These are phyloP conservation scores for Diceros bicornis DNA, from an alignment of 2,797 vertebrate genomes.

Conservation along the genomic window DNA sequence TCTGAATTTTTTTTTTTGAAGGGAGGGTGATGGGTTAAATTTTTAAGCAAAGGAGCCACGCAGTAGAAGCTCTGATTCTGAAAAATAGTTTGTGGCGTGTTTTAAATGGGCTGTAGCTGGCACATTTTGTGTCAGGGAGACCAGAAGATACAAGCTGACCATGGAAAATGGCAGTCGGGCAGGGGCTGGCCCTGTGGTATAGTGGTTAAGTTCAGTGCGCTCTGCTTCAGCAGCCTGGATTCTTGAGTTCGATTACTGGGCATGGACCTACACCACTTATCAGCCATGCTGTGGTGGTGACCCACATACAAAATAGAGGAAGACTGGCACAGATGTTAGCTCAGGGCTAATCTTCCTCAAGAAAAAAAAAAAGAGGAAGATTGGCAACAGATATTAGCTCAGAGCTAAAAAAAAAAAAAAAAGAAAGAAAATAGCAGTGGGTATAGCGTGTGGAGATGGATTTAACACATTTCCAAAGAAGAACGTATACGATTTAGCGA, in stretches of 20 bases:
- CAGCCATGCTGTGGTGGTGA: no score
- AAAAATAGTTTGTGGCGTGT: neutral
- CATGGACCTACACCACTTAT: no score
- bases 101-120: neutral
- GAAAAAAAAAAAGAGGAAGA: no score
- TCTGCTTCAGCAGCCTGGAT: no score
- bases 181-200: no score
- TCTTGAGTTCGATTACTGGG: no score
- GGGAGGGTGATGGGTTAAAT: neutral
- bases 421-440: neutral
- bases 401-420: no score
- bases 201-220: no score
- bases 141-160: neutral
- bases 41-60: neutral
- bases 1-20: neutral
- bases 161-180: neutral
- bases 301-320: no score
- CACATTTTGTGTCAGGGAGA: neutral
- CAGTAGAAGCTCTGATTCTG: neutral
- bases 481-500: neutral
- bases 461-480: neutral
- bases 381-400: no score
- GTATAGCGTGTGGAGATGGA: neutral
- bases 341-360: no score
- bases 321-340: no score